These are phyloP conservation scores for Pseudopipra pipra DNA, from an alignment of 2,113 vertebrate species.

Conservation along the genomic window DNA sequence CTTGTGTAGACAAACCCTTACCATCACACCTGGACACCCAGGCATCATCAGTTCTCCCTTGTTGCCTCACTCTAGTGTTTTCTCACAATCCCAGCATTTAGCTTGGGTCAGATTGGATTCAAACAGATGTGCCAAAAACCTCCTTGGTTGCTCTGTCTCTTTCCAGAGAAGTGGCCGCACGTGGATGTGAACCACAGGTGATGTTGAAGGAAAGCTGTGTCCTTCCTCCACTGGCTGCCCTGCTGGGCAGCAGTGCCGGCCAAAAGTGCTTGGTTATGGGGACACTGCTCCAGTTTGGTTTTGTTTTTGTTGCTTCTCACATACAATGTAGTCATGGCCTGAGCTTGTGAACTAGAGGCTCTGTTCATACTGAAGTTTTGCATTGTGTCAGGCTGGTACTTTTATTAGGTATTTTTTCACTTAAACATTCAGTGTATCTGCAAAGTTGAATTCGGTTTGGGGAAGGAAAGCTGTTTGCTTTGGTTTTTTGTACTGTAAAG, in stretches of 20 bases:
- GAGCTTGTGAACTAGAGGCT: background rate
- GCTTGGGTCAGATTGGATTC: background rate
- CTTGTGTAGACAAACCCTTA: background rate
- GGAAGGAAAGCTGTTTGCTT: background rate
- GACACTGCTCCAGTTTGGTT: background rate
- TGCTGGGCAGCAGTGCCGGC: background rate
- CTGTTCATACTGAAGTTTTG: background rate
- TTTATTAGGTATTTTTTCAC: background rate
- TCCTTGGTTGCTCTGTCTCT: background rate
- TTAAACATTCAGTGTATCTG: background rate
- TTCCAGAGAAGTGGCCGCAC: accelerated
- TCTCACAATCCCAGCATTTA: background rate
- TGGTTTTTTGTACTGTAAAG: background rate
- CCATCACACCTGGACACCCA: background rate
- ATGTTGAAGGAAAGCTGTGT: background rate
- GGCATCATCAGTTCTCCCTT: background rate
- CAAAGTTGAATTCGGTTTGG: background rate
- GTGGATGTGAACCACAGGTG: accelerated
- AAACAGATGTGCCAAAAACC: accelerated
- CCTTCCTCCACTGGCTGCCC: background rate
- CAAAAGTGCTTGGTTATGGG: accelerated
- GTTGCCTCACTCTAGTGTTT: accelerated
- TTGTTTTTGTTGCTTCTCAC: background rate
- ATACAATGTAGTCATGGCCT: accelerated
- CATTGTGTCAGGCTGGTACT: background rate